Conservation (phyloP, 2,888 invertebrate genomes). For the Timema cristinae region DNA sequence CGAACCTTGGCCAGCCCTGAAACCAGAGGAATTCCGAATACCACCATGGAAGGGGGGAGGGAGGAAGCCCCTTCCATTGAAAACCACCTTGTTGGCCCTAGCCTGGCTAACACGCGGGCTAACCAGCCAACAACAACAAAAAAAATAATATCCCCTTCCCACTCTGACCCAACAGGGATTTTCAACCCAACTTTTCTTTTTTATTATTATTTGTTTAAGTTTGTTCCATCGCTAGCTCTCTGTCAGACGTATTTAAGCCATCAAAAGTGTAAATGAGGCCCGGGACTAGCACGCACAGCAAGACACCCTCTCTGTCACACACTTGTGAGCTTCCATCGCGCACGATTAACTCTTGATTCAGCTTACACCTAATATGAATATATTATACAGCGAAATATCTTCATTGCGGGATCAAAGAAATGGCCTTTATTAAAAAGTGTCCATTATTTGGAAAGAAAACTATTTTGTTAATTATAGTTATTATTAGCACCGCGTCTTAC, state of each 20-base stretch:
- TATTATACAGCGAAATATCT: too few species aligned
- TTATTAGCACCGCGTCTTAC: too few species aligned
- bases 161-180: not conserved
- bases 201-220: constrained; percentile 13
- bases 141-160: constrained; percentile 11
- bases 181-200: constrained; percentile 3
- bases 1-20: constrained; percentile 3
- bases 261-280: not conserved
- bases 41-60: not conserved
- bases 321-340: too few species aligned
- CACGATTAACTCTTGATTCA: too few species aligned
- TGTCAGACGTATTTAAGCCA: constrained; percentile 12
- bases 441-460: too few species aligned
- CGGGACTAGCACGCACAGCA: too few species aligned
- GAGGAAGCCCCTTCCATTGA: not conserved
- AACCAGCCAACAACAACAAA: constrained; percentile 15
- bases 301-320: too few species aligned
- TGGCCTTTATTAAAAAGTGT: too few species aligned
- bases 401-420: too few species aligned
- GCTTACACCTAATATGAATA: too few species aligned
- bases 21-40: constrained; percentile 11
- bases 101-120: constrained; percentile 5
- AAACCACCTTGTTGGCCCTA: constrained; percentile 12
- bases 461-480: too few species aligned
- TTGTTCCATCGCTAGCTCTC: not conserved